A percentile compares a stretch with the other conserved stretches of the same genome.
Evolutionary conservation across 64 coral and sea anemone species (phyloP).

Genomic region (Montipora cactus): DNA sequence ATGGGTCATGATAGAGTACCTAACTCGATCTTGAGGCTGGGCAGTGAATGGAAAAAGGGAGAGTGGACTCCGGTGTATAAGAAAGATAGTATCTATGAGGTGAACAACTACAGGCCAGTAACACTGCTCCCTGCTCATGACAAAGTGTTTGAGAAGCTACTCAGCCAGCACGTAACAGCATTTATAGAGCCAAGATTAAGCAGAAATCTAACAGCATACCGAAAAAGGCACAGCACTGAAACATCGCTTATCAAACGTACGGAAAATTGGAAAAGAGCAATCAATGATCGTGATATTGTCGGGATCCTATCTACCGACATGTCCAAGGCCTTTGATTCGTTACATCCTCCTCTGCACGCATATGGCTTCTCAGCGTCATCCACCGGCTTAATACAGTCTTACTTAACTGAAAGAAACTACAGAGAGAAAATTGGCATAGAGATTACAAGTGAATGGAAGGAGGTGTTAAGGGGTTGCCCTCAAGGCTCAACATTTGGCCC

Average conservation of each 20-base stretch:
- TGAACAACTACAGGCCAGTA: no score
- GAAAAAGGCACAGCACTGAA: constrained; percentile 26
- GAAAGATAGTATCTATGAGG: no score
- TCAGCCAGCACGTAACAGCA: no score
- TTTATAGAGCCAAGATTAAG: not conserved
- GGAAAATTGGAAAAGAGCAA: constrained; percentile 22
- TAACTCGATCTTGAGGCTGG: no score
- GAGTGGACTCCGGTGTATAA: no score
- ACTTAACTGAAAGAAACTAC: no score
- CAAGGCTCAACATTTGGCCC: constrained; percentile 24
- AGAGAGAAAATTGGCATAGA: no score
- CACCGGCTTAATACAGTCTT: no score
- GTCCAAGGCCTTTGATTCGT: constrained; percentile 41
- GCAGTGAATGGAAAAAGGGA: no score
- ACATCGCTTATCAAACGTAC: not conserved
- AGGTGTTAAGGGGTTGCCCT: not conserved
- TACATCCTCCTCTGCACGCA: constrained; percentile 8
- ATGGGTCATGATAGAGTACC: no score
- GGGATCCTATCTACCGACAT: constrained; percentile 1
- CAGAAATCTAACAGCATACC: not conserved
- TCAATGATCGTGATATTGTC: not conserved
- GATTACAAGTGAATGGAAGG: not conserved
- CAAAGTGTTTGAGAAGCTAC: no score
- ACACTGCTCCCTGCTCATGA: no score
- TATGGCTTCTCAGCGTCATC: constrained; percentile 11